Conservation (phyloP, 2,888 invertebrate genomes). For the Zaprionus lineosus region DNA sequence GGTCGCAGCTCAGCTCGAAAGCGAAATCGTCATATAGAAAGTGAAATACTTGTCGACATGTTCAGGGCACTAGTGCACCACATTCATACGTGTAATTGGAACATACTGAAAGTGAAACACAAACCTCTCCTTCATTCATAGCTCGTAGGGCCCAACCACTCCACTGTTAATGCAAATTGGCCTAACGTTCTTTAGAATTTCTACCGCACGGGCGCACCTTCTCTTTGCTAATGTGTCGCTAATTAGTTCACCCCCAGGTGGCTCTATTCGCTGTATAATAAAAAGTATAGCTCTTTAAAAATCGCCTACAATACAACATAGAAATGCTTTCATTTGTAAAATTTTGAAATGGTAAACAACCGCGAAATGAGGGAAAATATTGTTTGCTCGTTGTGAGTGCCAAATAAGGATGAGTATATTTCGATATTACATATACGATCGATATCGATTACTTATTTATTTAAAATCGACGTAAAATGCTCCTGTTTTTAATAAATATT, state of each 20-base stretch:
- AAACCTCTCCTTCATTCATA: conserved; percentile 1
- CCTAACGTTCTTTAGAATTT: conserved; percentile 45
- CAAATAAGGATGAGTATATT: not conserved
- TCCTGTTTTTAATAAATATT: too few relatives aligned
- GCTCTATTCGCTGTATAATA: conserved; percentile 18
- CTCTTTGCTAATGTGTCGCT: conserved; percentile 58
- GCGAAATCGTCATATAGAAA: conserved; percentile 54
- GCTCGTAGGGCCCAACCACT: not conserved
- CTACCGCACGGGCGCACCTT: conserved; percentile 61
- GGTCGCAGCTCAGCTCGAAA: conserved; percentile 47
- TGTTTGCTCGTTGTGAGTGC: conserved; percentile 1
- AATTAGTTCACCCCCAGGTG: conserved; percentile 46
- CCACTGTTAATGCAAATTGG: conserved; percentile 41
- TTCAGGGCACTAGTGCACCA: conserved; percentile 20
- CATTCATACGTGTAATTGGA: conserved; percentile 35
- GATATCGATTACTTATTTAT: conserved; percentile 13
- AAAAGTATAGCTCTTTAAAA: conserved; percentile 18
- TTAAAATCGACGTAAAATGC: too few relatives aligned
- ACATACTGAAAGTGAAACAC: conserved; percentile 50
- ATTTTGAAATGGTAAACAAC: not conserved
- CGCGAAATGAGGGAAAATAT: not conserved
- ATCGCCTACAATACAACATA: conserved; percentile 15
- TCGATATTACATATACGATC: conserved; percentile 14
- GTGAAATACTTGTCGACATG: conserved; percentile 40
- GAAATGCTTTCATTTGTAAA: conserved; percentile 10